phyloP scores from a whole-genome alignment of 2,888 invertebrate genomes.

The Acanthosepion pharaonis region DNA sequence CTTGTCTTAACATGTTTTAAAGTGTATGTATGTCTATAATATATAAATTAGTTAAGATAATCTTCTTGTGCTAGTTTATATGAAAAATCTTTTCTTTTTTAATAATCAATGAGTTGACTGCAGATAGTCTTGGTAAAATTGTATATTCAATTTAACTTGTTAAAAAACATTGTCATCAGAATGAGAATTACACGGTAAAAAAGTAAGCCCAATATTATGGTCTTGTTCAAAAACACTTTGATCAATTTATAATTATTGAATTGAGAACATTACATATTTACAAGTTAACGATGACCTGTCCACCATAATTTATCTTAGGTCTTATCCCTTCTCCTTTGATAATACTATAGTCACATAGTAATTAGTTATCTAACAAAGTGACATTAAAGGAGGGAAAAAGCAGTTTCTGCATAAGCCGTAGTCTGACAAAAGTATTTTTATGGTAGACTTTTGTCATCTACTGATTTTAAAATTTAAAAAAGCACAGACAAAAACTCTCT shows the following conservation, averaged over 20 bases:
- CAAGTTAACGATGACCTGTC: background rate
- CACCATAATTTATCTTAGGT: background rate
- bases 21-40: background rate
- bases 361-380: slow-evolving; percentile 33
- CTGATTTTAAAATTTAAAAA: background rate
- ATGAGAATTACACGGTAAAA: background rate
- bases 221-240: background rate
- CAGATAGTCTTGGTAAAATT: background rate
- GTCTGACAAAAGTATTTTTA: background rate
- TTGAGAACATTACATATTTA: background rate
- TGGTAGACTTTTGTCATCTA: background rate
- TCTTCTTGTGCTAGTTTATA: background rate
- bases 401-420: background rate
- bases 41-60: background rate
- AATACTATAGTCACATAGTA: background rate
- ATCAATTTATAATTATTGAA: background rate
- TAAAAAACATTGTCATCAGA: background rate
- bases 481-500: background rate
- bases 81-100: background rate
- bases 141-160: background rate
- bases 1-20: background rate
- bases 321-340: background rate
- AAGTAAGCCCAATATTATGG: background rate
- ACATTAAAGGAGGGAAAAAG: background rate
- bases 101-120: background rate